Evolutionary conservation across 92 coral and sea anemone species (phyloP).

Genomic region (Palythoa grandis): DNA sequence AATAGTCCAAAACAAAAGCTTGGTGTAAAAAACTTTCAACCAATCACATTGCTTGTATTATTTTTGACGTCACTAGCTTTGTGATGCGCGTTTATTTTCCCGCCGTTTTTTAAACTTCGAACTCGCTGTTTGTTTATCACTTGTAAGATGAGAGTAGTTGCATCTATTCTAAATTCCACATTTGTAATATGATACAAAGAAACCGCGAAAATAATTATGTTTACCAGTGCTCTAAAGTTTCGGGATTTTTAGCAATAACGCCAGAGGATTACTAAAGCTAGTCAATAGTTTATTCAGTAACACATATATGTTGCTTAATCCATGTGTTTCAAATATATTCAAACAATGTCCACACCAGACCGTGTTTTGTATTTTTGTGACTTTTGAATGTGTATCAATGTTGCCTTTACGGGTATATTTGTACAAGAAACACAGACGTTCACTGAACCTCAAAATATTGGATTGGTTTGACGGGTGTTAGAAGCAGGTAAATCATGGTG

Average conservation of each 20-base stretch:
- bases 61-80: too few species aligned
- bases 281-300: not conserved
- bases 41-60: too few species aligned
- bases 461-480: slow-evolving; percentile 8
- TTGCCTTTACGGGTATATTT: slow-evolving; percentile 28
- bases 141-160: too few species aligned
- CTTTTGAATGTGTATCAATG: not conserved
- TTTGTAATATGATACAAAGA: not conserved
- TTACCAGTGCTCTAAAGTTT: too few species aligned
- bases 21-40: too few species aligned
- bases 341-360: not conserved
- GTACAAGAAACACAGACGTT: not conserved
- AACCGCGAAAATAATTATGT: too few species aligned
- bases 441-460: slow-evolving; percentile 41
- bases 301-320: not conserved
- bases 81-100: too few species aligned
- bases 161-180: not conserved
- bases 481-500: slow-evolving; percentile 30
- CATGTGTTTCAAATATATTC: not conserved
- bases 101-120: too few species aligned
- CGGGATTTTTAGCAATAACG: too few species aligned
- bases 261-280: not conserved
- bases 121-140: too few species aligned
- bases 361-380: not conserved
- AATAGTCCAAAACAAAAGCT: too few species aligned